These are phyloP conservation scores for Pygocentrus nattereri DNA, from an alignment of 2,797 vertebrate species.

Conservation along the genomic window DNA sequence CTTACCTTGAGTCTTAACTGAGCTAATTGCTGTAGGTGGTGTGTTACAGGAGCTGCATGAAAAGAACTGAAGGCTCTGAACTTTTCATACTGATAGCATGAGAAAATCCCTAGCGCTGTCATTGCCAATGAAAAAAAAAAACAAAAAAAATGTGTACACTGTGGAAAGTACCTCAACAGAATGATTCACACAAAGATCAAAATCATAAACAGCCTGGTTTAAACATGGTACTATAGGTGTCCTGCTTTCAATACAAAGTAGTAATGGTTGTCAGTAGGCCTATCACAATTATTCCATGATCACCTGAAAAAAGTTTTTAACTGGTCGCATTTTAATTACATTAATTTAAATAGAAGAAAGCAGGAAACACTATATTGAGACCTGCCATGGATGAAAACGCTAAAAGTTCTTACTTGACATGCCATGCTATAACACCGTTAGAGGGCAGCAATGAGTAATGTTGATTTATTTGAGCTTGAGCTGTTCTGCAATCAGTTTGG, in stretches of 20 bases:
- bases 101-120: conserved; percentile 27
- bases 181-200: neutral
- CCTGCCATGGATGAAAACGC: neutral
- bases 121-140: neutral
- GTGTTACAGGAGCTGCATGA: conserved; percentile 43
- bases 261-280: neutral
- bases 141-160: neutral
- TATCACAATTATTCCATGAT: too few relatives aligned
- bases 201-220: neutral
- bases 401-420: neutral
- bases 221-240: neutral
- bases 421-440: neutral
- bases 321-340: too few relatives aligned
- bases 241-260: neutral
- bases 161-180: conserved; percentile 35
- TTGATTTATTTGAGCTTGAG: neutral
- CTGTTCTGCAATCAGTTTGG: neutral
- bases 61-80: conserved; percentile 45
- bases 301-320: too few relatives aligned
- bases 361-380: too few relatives aligned
- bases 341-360: too few relatives aligned
- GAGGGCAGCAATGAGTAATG: neutral
- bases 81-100: conserved; percentile 45
- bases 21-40: conserved; percentile 36
- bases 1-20: conserved; percentile 34